Conservation (phyloP, 2,113 vertebrate species). For the Boleophthalmus pectinirostris region DNA sequence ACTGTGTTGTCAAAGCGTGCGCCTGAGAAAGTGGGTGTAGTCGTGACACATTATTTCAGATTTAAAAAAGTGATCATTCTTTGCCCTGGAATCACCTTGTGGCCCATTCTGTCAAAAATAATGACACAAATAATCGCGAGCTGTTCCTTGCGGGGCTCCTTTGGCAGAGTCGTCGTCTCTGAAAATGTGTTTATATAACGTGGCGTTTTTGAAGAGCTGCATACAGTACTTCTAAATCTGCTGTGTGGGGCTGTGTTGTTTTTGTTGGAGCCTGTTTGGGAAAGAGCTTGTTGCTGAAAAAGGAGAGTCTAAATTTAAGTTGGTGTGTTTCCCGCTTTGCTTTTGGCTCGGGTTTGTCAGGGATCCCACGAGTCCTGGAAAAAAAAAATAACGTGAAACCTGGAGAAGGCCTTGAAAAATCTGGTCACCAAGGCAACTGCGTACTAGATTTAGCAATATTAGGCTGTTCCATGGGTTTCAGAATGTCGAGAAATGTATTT, state of each 20-base stretch:
- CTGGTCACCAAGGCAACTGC: background rate
- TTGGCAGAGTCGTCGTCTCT: conserved; percentile 24
- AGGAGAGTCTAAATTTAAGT: conserved; percentile 59
- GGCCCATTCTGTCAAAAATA: background rate
- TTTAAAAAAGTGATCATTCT: conserved; percentile 1
- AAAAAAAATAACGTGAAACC: background rate
- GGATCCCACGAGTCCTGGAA: background rate
- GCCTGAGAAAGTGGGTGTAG: background rate
- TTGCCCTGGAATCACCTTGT: conserved; percentile 3
- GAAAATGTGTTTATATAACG: conserved; percentile 19
- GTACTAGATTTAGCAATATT: background rate
- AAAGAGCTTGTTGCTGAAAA: conserved; percentile 44
- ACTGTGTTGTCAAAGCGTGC: background rate
- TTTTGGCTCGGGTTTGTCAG: conserved; percentile 5
- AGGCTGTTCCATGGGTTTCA: too few relatives aligned
- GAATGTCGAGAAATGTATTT: too few relatives aligned
- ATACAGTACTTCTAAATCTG: conserved; percentile 1
- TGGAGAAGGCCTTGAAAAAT: background rate
- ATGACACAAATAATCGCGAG: conserved; percentile 1
- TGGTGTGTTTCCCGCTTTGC: conserved; percentile 40
- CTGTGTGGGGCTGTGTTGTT: too few relatives aligned
- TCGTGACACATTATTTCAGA: background rate
- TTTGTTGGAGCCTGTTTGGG: conserved; percentile 21
- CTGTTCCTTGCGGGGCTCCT: background rate
- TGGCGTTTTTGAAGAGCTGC: conserved; percentile 36